Base-by-base conservation (phyloP, 2,797 vertebrate species). In the Mionectes olivaceus region DNA sequence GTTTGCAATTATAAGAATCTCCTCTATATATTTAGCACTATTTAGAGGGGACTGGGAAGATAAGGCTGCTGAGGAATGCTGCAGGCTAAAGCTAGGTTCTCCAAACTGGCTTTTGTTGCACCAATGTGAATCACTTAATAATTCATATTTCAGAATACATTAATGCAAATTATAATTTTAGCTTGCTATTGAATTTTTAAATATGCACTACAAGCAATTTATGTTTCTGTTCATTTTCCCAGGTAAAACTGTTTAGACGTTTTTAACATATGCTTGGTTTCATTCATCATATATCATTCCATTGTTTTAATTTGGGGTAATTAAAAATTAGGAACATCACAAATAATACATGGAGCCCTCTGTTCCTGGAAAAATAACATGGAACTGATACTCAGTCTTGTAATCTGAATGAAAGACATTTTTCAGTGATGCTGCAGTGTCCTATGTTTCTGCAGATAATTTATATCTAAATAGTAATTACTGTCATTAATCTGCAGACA, bases 111-210 rank as follows among this genome's bases (percentile, higher is more conserved):
- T 97, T 97, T 97, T 97, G 93, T 96, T 97, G 85, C 43, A 37
- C 71, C 92, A 93, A 44, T 96, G 93, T 95, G 91, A 97, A 94
- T 93, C 89, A 95, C 88, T 97, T 97, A 96, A 96, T 97, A 97
- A 97, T 97, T 98, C 92, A 95, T 97, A 97, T 97, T 97, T 97
- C 96, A 93, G 94, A 97, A 97, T 96, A 96, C 91, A 97, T 97
- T 96, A 97, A 96, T 97, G 82, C 91, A 97, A 97, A 97, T 96
- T 47, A 96, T 96, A 94, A 97, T 96, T 97, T 97, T 95, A 97
- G 91, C 96, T 78, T 95, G 92, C 76, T 91, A 92, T 97, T 94
- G 94, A 94, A 96, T 94, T 97, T 97, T 98, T 95, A 97, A 98
- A 96, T 96, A 94, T 85, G 84, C 94, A 97, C 81, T 85, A 89